Conservation (phyloP, 2,113 vertebrate species). For the Peromyscus maniculatus region DNA sequence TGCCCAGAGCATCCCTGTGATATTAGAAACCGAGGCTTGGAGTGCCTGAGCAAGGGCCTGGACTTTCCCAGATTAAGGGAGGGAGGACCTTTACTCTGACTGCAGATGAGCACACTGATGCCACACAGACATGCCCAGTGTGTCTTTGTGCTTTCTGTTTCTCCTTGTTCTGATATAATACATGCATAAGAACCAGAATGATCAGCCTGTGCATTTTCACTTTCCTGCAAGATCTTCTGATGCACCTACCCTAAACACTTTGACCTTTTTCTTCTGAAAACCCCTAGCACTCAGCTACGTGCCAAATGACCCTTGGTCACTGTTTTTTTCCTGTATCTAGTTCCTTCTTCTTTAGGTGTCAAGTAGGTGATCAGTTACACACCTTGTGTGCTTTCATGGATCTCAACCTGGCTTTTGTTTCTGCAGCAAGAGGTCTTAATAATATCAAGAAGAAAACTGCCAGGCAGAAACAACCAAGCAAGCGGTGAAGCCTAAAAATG, state of each 20-base stretch:
- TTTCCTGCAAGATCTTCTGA: not conserved
- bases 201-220: not conserved
- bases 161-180: not conserved
- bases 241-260: too few relatives aligned
- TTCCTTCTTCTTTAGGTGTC: not conserved
- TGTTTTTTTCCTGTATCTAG: not conserved
- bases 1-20: not conserved
- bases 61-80: not conserved
- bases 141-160: not conserved
- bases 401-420: not conserved
- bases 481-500: not conserved
- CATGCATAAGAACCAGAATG: not conserved
- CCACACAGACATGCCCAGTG: too few relatives aligned
- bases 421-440: not conserved
- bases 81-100: not conserved
- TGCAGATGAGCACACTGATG: fast-evolving
- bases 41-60: not conserved
- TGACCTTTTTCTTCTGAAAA: not conserved
- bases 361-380: not conserved
- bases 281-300: not conserved
- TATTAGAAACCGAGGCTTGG: not conserved
- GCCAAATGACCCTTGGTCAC: not conserved
- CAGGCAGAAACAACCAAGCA: not conserved
- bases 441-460: not conserved
- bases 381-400: not conserved